Base-by-base conservation (phyloP, 2,888 invertebrate genomes). In the Clepsis dumicolana region DNA sequence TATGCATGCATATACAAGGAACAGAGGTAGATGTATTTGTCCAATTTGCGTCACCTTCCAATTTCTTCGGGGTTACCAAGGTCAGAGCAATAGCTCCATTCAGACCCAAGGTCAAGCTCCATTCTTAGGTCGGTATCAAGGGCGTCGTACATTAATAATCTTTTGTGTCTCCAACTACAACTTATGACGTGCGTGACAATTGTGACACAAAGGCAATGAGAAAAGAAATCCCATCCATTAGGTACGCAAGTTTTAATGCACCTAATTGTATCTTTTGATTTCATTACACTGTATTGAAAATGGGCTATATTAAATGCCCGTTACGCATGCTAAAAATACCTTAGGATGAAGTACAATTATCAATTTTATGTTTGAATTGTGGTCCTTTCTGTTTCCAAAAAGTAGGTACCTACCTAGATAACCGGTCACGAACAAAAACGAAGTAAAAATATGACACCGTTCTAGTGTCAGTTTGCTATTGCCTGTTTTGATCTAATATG, bases 131-230 rank as follows among this genome's bases (percentile, higher is more conserved):
- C 29, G 41, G 12, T 50, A 50, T 48, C 61, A 61, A 61, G 61
- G 61, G 61, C 61, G 48, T n/a, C 18, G 16, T 8, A 48, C 48
- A 61, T 61, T 50, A 29, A 60, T 50, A 29, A 50, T 29, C 48
- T 48, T 61, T 61, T 48, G 61, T 48, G 29, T 2, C 61, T 24
- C 14, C 21, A 32, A 61, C 48, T 50, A n/a, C 48, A 48, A 61
- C 18, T 61, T 61, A 48, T 50, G 61, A 32, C 21, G 32, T 61
- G 21, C 48, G 48, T 61, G 61, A 50, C 18, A n/a, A 44, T 56
- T 32, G 50, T 50, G 29, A 61, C 48, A 27, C 24, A 21, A 25
- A 59, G 32, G 29, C 61, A 12, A 24, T 50, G 29, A 21, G 18
- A 52, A 52, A 27, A 1, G 32, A 14, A 48, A 48, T 48, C 18